Conservation (phyloP, 2,888 invertebrate species). For the Trichopria drosophilae region DNA sequence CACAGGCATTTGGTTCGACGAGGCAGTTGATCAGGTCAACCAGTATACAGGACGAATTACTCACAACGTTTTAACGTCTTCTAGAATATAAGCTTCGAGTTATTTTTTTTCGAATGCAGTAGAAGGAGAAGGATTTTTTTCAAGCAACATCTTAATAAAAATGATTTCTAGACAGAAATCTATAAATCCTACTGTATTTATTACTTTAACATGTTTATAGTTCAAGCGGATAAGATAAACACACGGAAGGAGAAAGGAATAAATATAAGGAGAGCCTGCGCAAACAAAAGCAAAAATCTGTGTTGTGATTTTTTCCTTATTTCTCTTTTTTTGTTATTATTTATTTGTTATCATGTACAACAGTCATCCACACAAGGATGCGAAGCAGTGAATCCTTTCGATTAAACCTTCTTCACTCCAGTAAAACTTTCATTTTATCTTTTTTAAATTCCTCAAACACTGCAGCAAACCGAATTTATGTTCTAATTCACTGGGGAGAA, state of each 20-base stretch:
- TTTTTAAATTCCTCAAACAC: no score
- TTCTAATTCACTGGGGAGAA: no score
- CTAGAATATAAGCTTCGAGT: background rate
- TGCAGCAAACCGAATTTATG: no score
- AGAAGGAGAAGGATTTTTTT: no score
- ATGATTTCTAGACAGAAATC: no score
- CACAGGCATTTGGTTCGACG: slow-evolving; percentile 63
- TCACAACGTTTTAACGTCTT: slow-evolving; percentile 59
- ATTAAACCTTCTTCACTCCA: no score
- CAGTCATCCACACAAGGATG: slow-evolving; percentile 21
- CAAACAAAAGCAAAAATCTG: slow-evolving; percentile 23
- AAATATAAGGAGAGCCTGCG: slow-evolving; percentile 16
- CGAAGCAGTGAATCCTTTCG: background rate
- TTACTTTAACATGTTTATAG: no score
- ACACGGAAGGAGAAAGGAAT: no score
- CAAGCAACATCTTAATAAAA: no score
- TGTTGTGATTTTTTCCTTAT: slow-evolving; percentile 40
- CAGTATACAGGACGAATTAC: slow-evolving; percentile 83
- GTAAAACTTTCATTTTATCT: no score
- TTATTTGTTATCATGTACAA: slow-evolving; percentile 50
- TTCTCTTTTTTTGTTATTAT: slow-evolving; percentile 52
- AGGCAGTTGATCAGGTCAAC: slow-evolving; percentile 72
- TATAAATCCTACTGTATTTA: no score
- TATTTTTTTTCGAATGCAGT: background rate
- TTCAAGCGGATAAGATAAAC: no score